Base-by-base conservation (phyloP, 2,113 vertebrate genomes). In the Microtus richardsoni region DNA sequence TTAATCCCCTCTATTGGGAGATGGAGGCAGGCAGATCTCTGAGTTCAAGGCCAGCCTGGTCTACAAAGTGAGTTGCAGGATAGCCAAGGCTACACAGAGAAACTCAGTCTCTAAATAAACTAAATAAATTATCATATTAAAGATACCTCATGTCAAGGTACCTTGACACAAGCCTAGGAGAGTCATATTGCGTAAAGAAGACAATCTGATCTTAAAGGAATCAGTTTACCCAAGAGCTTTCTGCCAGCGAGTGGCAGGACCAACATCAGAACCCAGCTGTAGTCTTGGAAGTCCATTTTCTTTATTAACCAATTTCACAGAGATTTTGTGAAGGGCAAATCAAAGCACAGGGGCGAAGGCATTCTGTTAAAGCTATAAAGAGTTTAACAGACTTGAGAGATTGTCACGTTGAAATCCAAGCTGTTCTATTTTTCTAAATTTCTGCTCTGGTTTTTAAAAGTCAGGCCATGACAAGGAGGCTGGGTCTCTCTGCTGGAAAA, bases 401-500 rank as follows among this genome's bases (percentile, higher is more conserved):
- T 82, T 85, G 91, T 92, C 22, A 2, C 93, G 78, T 44, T 74
- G 78, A 88, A 90, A 52, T 77, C 44, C 52, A 83, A 89, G 17
- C 82, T 89, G 64, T 84, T 84, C 64, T 88, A 39, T 94, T 96
- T 96, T 86, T 54, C 80, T 73, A 91, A 96, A 91, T 94, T 95
- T 95, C 94, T 54, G 93, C 58, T 68, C 95, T 95, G 91, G 64
- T 70, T 96, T 97, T 73, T 93, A 91, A 89, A 70, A 87, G 80
- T 71, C 66, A 75, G 86, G 71, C 88, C 77, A 28, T 54, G 88
- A 95, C 73, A 75, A 90, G 85, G 58, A 73, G 49, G 66, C 94
- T 60, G 58, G 80, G n/a, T 92, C 92, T 93, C 79, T 91, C 93
- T 13, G 85, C 78, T 97, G 60, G 95, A 95, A 97, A 95, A 96